Evolutionary conservation across 1,140 invertebrate genomes (phyloP).

Genomic region (Melipona quadrifasciata): DNA sequence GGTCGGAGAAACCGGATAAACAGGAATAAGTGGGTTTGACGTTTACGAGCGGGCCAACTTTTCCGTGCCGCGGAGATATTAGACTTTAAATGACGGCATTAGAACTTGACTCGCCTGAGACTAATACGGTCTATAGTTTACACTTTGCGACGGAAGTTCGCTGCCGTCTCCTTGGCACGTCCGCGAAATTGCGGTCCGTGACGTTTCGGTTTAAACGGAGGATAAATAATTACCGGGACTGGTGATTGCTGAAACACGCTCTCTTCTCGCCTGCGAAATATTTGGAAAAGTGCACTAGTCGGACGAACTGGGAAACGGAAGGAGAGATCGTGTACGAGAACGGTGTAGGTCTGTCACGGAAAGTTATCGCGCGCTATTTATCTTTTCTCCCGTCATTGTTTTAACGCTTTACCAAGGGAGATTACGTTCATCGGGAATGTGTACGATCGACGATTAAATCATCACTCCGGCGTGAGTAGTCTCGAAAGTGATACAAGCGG

Average conservation of each 20-base stretch:
- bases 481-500: neutral
- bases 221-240: slow-evolving; percentile 26
- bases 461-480: neutral
- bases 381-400: neutral
- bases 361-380: neutral
- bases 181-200: slow-evolving; percentile 25
- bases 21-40: slow-evolving; percentile 51
- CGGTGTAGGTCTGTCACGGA: neutral
- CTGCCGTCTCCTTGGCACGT: neutral
- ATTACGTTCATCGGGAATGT: neutral
- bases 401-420: neutral
- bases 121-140: slow-evolving; percentile 44
- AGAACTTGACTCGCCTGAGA: slow-evolving; percentile 48
- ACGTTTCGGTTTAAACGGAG: neutral
- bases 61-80: slow-evolving; percentile 37
- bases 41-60: slow-evolving; percentile 43
- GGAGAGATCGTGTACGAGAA: neutral
- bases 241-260: slow-evolving; percentile 16
- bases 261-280: neutral
- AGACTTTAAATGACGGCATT: slow-evolving; percentile 55
- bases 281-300: neutral
- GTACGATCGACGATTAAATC: neutral
- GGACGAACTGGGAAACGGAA: neutral
- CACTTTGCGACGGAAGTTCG: slow-evolving; percentile 28
- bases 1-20: slow-evolving; percentile 29